Evolutionary conservation across 2,113 vertebrate genomes (phyloP).

Genomic region (Lophotis ruficrista): DNA sequence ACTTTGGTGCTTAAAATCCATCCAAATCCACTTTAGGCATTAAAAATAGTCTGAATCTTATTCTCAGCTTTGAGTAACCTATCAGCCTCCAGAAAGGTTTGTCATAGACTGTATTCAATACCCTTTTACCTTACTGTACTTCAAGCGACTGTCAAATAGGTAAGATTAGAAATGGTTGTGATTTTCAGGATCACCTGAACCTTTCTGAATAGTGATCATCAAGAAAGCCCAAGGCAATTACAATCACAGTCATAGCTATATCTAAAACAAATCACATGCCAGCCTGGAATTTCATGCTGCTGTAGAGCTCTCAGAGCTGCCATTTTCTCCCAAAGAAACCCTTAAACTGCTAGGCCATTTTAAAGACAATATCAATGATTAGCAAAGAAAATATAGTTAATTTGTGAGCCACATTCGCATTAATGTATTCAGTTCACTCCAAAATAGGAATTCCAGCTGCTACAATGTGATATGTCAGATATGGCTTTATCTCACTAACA

Average conservation of each 20-base stretch:
- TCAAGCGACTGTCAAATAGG: not conserved
- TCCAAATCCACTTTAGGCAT: not conserved
- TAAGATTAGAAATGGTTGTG: not conserved
- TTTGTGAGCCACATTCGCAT: not conserved
- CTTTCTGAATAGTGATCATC: constrained; percentile 21
- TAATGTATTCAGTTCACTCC: not conserved
- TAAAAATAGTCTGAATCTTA: not conserved
- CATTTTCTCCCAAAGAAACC: not conserved
- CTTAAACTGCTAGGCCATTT: not conserved
- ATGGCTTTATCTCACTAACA: not conserved
- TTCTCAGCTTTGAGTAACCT: not conserved
- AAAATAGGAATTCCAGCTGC: not conserved
- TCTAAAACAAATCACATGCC: not conserved
- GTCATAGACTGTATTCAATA: not conserved
- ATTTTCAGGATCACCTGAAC: not conserved
- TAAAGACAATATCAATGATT: not conserved
- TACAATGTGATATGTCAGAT: not conserved
- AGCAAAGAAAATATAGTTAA: not conserved
- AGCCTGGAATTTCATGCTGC: not conserved
- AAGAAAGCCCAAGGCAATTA: not conserved
- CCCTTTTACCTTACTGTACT: not conserved
- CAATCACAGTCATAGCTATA: not conserved
- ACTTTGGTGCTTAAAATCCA: not conserved
- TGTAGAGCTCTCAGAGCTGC: not conserved
- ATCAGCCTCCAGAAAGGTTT: not conserved